Evolutionary conservation across 2,797 vertebrate species (phyloP), one percentile per base, ranked within the genome.

Genomic region (Tympanoctomys barrerae): DNA sequence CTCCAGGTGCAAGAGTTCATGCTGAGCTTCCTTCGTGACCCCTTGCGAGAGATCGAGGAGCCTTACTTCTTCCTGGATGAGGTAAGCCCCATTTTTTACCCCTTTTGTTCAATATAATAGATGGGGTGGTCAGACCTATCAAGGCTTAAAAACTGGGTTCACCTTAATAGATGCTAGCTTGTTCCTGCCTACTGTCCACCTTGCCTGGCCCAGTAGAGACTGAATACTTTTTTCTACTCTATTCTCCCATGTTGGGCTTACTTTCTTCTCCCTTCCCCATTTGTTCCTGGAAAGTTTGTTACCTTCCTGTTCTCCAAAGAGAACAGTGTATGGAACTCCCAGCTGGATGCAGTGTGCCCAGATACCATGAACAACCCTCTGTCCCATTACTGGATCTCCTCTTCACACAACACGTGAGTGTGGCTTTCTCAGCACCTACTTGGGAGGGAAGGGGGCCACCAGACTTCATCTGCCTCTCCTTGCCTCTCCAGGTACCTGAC

Each of bases 361-460:
- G 99, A 99, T 59, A 99, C 99, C 95, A 99, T 99, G 99, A 99
- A 99, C 98, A 99, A 99, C 95, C 99, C 99, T 4, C 98, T 99
- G 75, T 99, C 99, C 95, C 99, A 99, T 98, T 99, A 99, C 98
- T 99, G 99, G 99, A 99, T 99, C 98, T 99, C 99, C 82, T 99
- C 99, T 49, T 99, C 99, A 0, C 99, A 99, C 98, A 99, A 99
- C 98, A 99, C 99, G 99, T 99, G 99, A 99, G 99, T 79, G 92
- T 39, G 49, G 6, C 46, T 78, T 26, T 61, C 33, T 22, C 0
- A 0, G 5, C 21, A 24, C 5, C 0, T 24, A 28, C 16, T 16
- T 1, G 5, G 81, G 73, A 52, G 54, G 64, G 39, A 54, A 5
- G 24, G 22, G 0, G 5, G 80, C 16, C 64, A 0, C 14, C 39